Evolutionary conservation across 1,140 invertebrate genomes (phyloP), one percentile per base, ranked within the genome.

Genomic region (Drosophila nannoptera): DNA sequence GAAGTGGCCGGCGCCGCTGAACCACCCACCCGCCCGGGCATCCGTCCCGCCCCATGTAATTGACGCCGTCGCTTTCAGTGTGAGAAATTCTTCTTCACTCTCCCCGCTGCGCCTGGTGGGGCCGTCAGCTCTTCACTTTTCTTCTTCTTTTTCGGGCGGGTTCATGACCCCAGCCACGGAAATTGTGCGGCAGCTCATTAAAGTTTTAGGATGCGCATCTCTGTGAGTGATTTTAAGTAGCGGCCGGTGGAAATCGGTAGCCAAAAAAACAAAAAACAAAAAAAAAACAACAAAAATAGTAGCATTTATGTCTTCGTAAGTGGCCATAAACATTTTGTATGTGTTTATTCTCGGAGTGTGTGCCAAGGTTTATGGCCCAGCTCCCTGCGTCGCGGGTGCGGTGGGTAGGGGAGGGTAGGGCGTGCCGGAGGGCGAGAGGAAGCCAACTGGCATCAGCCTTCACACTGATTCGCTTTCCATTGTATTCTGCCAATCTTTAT

Each of bases 31-130:
- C 5, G 9, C 29, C 36, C 4, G n/a, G 4, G 0, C 54, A 63
- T 42, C 49, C 66, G 50, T 40, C 69, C 68, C 69, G 48, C 66
- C 62, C 46, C 77, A 62, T 78, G 78, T 78, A 84, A 83, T 83
- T 83, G 78, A 83, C 65, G 78, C 73, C 75, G 64, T 84, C 74
- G 61, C 72, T 66, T 60, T 55, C 69, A 67, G 58, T 74, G 77
- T 77, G 78, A 77, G 74, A 77, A 82, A 42, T 63, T 69, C 65
- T 40, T 2, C 29, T 58, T 4, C 11, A n/a, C 38, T 40, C 38
- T 22, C 1, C 1, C 22, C 38, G 38, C 38, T 5, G n/a, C 40
- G 3, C 12, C n/a, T 42, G 22, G 22, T 22, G 22, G 1, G 22
- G 22, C 5, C 40, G 2, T 12, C 40, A 12, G 6, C 40, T 42